Evolutionary conservation across 2,797 vertebrate genomes (phyloP).

Genomic region (Cirrhinus molitorella): DNA sequence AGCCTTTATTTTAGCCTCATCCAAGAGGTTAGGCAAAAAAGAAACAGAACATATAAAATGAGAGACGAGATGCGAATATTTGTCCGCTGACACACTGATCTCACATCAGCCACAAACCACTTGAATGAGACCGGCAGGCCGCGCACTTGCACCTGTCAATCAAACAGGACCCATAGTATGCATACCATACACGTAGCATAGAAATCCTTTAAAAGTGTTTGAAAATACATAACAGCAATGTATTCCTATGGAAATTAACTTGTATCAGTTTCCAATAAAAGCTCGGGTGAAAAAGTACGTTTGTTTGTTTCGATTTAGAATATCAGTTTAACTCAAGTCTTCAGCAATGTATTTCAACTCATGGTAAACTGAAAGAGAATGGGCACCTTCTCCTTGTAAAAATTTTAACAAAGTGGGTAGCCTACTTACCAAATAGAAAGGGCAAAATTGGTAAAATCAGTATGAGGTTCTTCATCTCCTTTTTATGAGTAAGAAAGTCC

Average conservation of each 20-base stretch:
- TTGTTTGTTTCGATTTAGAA: background rate
- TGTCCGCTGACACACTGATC: background rate
- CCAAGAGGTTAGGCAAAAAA: background rate
- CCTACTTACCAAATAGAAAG: slow-evolving; percentile 53
- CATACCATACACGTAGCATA: slow-evolving; percentile 24
- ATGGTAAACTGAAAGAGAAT: background rate
- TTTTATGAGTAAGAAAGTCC: background rate
- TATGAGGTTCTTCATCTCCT: slow-evolving; percentile 29
- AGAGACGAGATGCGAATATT: background rate
- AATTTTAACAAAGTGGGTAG: background rate
- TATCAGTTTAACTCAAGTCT: background rate
- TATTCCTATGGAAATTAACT: background rate
- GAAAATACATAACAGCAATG: background rate
- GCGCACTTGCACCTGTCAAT: slow-evolving; percentile 55
- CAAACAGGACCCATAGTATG: slow-evolving; percentile 22
- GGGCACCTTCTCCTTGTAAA: background rate
- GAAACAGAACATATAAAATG: background rate
- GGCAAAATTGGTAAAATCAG: background rate
- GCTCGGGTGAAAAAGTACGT: background rate
- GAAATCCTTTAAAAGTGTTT: background rate
- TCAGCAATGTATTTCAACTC: background rate
- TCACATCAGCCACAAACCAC: background rate
- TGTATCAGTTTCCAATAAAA: background rate
- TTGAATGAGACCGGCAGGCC: slow-evolving; percentile 32
- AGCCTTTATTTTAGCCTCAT: background rate